phyloP scores from a whole-genome alignment of 2,888 invertebrate species.

The Volucella inanis region DNA sequence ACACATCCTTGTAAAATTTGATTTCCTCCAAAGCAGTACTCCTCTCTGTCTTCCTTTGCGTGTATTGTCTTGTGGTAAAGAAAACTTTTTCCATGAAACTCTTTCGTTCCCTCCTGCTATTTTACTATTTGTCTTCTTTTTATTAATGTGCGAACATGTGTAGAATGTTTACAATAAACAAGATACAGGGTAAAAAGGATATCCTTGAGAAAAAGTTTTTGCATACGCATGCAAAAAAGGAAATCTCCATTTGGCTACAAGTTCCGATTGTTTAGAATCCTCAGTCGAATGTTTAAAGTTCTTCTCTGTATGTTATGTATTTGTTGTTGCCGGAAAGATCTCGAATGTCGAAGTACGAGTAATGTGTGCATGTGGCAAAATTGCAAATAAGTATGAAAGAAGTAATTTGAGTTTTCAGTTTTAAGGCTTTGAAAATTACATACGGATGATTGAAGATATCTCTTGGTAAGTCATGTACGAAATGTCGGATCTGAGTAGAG shows the following conservation, averaged over 20 bases:
- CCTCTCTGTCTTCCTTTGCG: constrained; percentile 32
- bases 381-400: no score
- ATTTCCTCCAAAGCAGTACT: background rate
- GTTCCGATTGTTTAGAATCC: constrained; percentile 57
- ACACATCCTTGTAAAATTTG: constrained; percentile 23
- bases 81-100: constrained; percentile 55
- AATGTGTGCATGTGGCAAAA: no score
- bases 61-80: constrained; percentile 60
- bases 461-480: no score
- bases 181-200: constrained; percentile 17
- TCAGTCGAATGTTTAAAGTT: constrained; percentile 51
- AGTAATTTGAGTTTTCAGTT: no score
- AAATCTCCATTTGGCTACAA: constrained; percentile 65
- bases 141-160: constrained; percentile 45
- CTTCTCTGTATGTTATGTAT: no score
- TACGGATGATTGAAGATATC: no score
- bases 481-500: no score
- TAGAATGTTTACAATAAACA: constrained; percentile 37
- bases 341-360: no score
- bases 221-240: constrained; percentile 52
- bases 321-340: no score
- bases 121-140: background rate
- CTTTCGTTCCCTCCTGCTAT: background rate
- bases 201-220: constrained; percentile 52
- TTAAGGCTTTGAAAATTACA: no score